phyloP scores from a whole-genome alignment of 53 echinoderm and acorn worm species.

The Henricia sp. region DNA sequence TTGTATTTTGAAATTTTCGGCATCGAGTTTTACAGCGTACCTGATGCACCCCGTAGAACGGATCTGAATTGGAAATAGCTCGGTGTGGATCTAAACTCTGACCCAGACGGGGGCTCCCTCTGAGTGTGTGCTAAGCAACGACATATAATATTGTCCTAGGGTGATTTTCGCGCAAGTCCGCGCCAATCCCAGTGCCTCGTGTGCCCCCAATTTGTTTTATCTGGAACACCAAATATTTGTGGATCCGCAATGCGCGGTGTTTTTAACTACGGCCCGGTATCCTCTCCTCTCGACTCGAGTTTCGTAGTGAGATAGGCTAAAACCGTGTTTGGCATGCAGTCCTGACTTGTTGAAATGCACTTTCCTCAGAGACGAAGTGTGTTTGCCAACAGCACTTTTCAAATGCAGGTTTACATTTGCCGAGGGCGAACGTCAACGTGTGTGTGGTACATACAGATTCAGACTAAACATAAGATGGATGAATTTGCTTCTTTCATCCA shows the following conservation, averaged over 20 bases:
- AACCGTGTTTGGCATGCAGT: neutral
- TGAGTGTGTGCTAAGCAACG: neutral
- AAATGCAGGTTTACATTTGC: neutral
- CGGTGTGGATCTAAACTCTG: neutral
- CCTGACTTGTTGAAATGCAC: neutral
- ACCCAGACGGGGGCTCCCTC: neutral
- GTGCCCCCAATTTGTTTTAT: neutral
- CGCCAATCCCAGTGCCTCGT: neutral
- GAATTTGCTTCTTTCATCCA: too few relatives aligned
- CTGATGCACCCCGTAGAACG: neutral
- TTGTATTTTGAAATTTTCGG: too few relatives aligned
- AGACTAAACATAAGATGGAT: too few relatives aligned
- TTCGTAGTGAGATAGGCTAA: neutral
- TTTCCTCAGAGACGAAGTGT: neutral
- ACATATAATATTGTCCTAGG: neutral
- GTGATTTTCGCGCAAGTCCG: neutral
- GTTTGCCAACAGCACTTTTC: neutral
- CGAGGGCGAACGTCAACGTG: neutral
- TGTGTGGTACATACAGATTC: too few relatives aligned
- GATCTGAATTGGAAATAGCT: neutral
- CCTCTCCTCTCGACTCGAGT: too few relatives aligned
- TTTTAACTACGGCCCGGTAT: too few relatives aligned
- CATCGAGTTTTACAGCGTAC: neutral
- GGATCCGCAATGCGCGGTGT: too few relatives aligned
- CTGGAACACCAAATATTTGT: slow-evolving; percentile 11